Percentiles rank a stretch among this genome's conserved stretches.
Evolutionary conservation across 2,888 invertebrate genomes (phyloP).

Genomic region (Epirrhoe alternata): DNA sequence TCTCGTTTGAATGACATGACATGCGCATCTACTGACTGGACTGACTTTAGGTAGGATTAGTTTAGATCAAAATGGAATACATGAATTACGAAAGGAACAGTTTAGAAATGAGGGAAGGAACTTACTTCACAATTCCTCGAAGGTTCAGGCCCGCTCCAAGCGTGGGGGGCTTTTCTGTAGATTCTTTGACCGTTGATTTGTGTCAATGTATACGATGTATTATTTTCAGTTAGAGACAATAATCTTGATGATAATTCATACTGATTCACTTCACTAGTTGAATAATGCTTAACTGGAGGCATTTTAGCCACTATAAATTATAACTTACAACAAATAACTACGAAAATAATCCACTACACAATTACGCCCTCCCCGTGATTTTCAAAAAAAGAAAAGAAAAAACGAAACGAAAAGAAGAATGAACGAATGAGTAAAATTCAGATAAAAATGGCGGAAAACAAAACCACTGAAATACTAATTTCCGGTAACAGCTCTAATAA

Average conservation of each 20-base stretch:
- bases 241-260: conserved; percentile 82
- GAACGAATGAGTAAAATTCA: conserved; percentile 51
- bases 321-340: conserved; percentile 73
- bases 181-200: conserved; percentile 90
- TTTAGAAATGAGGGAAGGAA: background rate
- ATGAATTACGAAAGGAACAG: too few relatives aligned
- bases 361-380: conserved; percentile 57
- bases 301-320: conserved; percentile 73
- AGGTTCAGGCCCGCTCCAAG: conserved; percentile 80
- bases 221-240: conserved; percentile 80
- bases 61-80: too few relatives aligned
- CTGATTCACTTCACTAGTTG: conserved; percentile 82
- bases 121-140: conserved; percentile 87
- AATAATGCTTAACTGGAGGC: conserved; percentile 80
- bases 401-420: conserved; percentile 50
- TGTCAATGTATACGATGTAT: conserved; percentile 78
- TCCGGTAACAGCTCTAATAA: background rate
- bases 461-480: conserved; percentile 2
- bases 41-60: too few relatives aligned
- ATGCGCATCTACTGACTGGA: too few relatives aligned
- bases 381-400: conserved; percentile 65
- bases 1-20: too few relatives aligned
- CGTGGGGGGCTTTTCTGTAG: conserved; percentile 86
- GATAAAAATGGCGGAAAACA: conserved; percentile 56
- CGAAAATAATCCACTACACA: conserved; percentile 62